phyloP scores from a whole-genome alignment of 2,113 vertebrate genomes.

The Aviceda subcristata region DNA sequence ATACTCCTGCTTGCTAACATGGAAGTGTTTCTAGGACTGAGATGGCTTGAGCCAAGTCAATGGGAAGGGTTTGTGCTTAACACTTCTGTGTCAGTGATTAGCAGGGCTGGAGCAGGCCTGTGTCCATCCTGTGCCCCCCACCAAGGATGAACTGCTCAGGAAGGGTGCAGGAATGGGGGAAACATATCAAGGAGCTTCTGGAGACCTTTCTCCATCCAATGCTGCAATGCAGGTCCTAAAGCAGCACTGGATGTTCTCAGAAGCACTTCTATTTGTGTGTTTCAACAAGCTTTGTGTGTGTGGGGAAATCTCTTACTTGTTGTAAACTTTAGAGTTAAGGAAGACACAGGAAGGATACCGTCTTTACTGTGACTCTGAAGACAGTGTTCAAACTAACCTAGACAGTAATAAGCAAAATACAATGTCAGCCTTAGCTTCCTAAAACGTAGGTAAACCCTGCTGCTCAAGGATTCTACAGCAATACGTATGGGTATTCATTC shows the following conservation, averaged over 20 bases:
- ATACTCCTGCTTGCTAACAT: rapidly evolving
- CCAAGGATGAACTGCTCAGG: no score
- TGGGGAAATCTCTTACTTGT: rapidly evolving
- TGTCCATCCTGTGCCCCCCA: neutral
- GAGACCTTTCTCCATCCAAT: neutral
- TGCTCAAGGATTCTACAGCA: neutral
- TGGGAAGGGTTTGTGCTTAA: neutral
- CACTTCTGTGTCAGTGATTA: neutral
- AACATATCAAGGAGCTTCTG: neutral
- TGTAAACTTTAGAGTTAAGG: neutral
- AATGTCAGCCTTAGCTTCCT: neutral
- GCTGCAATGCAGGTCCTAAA: neutral
- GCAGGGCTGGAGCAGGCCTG: neutral
- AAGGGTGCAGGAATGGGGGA: neutral
- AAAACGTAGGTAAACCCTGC: neutral
- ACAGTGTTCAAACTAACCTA: neutral
- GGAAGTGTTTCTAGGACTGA: neutral
- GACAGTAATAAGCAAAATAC: neutral
- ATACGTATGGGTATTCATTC: neutral
- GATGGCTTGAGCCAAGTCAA: neutral
- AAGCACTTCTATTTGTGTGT: neutral
- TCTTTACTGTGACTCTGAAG: neutral
- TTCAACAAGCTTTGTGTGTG: neutral
- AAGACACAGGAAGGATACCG: neutral
- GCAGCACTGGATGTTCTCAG: neutral